Evolutionary conservation across 2,113 vertebrate species (phyloP), one percentile per base, ranked within the genome.

Genomic region (Otocyon megalotis): DNA sequence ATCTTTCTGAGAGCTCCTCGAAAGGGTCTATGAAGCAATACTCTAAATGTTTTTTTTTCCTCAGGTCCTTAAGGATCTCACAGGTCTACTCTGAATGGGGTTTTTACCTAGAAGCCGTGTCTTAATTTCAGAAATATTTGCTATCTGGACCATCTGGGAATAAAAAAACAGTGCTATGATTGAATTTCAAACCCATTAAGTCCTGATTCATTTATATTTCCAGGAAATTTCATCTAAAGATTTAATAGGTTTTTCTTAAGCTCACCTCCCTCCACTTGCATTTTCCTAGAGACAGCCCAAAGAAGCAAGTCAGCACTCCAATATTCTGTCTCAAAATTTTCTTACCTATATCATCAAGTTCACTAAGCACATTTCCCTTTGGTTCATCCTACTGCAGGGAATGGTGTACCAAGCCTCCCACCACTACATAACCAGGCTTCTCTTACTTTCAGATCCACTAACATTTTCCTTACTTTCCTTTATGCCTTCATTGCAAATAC

Each of bases 81-180:
- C 3, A 76, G 0, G 3, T 79, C 35, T 82, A n/a, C 8, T 53
- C 12, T 71, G 16, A 63, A 77, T 24, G 48, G 6, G 13, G 54
- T 65, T 53, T 88, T 63, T 32, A 4, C 30, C 28, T 88, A 4
- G 32, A 95, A 67, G 2, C 48, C 11, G 67, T 67, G 93, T 91
- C 71, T 74, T 85, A 80, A 85, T 93, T 93, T 91, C 32, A 85
- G 50, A 95, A 54, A 65, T 67, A 32, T 50, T 80, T 88, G 24
- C 30, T 54, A 60, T 88, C 62, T 88, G 62, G 20, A 43, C 14
- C 22, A 48, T 54, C 37, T 74, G 50, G 77, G 30, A 72, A 74
- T 85, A 28, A 58, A 93, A 77, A 76, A 77, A 22, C 26, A 69
- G 37, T 16, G 30, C 88, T 89, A 65, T 56, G 22, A 62, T 90